Percentiles rank a stretch among this genome's conserved stretches.
These are phyloP conservation scores for Mirounga angustirostris DNA, from an alignment of 2,113 vertebrate species.

Conservation along the genomic window DNA sequence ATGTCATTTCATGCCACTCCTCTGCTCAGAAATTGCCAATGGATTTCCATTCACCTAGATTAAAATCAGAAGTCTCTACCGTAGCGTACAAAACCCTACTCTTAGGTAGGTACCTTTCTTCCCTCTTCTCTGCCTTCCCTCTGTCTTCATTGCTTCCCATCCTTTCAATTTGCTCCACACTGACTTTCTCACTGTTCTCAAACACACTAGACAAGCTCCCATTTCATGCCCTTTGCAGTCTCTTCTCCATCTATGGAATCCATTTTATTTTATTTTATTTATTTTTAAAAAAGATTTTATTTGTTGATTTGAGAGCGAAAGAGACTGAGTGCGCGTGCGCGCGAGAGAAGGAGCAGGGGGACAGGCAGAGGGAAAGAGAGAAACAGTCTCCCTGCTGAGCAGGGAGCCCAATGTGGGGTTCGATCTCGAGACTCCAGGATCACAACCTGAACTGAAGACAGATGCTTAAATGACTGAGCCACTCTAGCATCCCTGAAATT, in stretches of 20 bases:
- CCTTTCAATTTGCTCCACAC: accelerated
- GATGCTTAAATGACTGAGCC: neutral
- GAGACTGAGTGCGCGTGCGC: too few relatives aligned
- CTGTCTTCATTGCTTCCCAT: neutral
- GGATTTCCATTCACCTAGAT: neutral
- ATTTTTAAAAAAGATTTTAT: neutral
- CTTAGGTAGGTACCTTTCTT: accelerated
- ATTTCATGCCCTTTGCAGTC: neutral
- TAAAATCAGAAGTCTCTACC: neutral
- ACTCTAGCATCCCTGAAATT: neutral
- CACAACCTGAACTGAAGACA: neutral
- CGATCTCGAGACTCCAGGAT: neutral
- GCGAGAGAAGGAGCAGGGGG: neutral
- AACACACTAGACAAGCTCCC: neutral
- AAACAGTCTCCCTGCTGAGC: neutral
- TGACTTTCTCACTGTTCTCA: neutral
- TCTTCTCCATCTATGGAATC: neutral
- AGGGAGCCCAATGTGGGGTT: neutral
- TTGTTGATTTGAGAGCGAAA: neutral
- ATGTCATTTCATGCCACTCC: neutral
- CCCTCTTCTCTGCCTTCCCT: neutral
- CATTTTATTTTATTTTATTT: neutral
- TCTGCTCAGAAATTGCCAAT: neutral
- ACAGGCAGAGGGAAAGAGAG: neutral
- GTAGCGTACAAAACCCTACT: too few relatives aligned